Evolutionary conservation across 2,888 invertebrate species (phyloP).

Genomic region (Drosophila subsilvestris): DNA sequence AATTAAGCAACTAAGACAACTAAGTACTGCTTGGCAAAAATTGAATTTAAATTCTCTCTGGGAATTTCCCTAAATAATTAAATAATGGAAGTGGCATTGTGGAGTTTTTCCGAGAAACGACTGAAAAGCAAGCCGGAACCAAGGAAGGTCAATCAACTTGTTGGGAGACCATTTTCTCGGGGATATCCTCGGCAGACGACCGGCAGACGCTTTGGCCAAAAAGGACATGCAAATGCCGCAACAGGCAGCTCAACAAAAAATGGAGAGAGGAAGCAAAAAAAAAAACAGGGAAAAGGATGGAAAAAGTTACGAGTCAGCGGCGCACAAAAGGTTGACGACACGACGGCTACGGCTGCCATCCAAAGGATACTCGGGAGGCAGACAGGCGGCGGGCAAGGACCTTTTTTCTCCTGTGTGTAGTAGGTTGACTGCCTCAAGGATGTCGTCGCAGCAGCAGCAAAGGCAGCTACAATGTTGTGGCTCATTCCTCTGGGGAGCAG

Average conservation of each 20-base stretch:
- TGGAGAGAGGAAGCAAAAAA: slow-evolving; percentile 16
- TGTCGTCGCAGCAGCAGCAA: slow-evolving; percentile 37
- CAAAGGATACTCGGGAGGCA: slow-evolving; percentile 10
- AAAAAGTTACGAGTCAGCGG: slow-evolving; percentile 44
- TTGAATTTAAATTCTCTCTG: slow-evolving; percentile 37
- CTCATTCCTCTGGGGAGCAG: slow-evolving; percentile 3
- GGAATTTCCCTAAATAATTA: slow-evolving; percentile 51
- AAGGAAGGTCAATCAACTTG: slow-evolving; percentile 70
- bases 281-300: slow-evolving; percentile 11
- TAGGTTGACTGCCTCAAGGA: slow-evolving; percentile 65
- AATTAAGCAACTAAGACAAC: slow-evolving; percentile 60
- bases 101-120: slow-evolving; percentile 1
- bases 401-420: slow-evolving; percentile 36
- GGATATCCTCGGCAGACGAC: slow-evolving; percentile 49
- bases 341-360: slow-evolving; percentile 1
- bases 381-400: slow-evolving; percentile 36
- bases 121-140: neutral
- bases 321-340: slow-evolving; percentile 74
- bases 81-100: neutral
- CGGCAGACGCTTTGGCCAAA: slow-evolving; percentile 51
- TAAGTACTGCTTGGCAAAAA: slow-evolving; percentile 42
- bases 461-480: slow-evolving; percentile 26
- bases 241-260: slow-evolving; percentile 54
- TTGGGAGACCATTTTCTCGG: slow-evolving; percentile 16
- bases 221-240: slow-evolving; percentile 73